Conservation (phyloP, 37 sponge, comb jelly and placozoan species). For the Aplysina aerophoba region DNA sequence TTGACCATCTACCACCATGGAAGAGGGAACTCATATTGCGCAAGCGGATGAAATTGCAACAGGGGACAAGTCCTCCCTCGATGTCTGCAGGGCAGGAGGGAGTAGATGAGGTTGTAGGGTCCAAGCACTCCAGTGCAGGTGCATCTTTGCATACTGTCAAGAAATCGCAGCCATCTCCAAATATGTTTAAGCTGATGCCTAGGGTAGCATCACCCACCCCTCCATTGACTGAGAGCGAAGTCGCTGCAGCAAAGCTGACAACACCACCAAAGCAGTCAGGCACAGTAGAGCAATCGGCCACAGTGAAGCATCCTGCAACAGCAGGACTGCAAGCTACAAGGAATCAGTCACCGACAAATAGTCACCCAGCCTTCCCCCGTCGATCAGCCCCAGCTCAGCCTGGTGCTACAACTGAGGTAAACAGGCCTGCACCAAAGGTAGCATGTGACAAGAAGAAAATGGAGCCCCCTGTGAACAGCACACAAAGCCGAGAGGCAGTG, state of each 20-base stretch:
- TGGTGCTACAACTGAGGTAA: neutral
- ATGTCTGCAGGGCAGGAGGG: too few relatives aligned
- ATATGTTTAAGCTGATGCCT: neutral
- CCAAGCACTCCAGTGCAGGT: neutral
- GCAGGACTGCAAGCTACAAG: neutral
- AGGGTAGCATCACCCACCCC: conserved; percentile 10
- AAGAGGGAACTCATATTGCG: conserved; percentile 52
- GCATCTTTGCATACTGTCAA: neutral
- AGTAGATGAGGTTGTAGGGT: neutral
- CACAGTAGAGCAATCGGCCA: neutral
- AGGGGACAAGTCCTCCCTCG: neutral
- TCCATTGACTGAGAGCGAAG: neutral
- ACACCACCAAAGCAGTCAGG: neutral
- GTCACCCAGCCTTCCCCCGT: neutral
- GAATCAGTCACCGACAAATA: neutral
- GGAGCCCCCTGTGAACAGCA: neutral
- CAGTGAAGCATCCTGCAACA: neutral
- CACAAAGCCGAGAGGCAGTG: neutral
- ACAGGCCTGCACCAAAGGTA: neutral
- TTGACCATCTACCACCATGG: conserved; percentile 62
- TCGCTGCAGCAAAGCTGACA: neutral
- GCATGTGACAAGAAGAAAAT: neutral
- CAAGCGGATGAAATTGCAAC: conserved; percentile 31
- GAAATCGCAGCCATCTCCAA: neutral
- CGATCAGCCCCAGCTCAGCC: neutral